Conservation (phyloP, 2,797 vertebrate genomes). For the Sciaenops ocellatus region DNA sequence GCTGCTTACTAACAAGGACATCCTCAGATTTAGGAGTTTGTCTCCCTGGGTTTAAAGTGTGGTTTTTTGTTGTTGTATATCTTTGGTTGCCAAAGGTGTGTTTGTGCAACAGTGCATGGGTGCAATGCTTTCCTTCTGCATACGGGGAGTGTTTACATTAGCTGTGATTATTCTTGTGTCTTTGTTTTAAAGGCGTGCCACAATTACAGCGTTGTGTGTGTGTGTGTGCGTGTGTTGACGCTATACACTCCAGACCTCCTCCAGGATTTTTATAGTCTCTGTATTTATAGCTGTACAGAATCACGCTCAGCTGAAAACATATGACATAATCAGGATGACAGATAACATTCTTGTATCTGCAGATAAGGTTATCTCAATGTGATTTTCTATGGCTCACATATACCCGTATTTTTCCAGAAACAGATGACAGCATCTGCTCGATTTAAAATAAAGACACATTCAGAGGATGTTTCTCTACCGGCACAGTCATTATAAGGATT, state of each 20-base stretch:
- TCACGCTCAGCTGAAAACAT: conserved; percentile 67
- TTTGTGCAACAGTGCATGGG: conserved; percentile 42
- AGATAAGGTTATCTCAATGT: conserved; percentile 75
- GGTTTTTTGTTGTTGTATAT: conserved; percentile 40
- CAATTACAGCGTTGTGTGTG: background rate
- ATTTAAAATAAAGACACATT: conserved; percentile 52
- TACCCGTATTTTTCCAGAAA: conserved; percentile 51
- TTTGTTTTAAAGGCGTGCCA: conserved; percentile 59
- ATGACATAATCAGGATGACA: conserved; percentile 80
- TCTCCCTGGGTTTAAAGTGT: conserved; percentile 62
- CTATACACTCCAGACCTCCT: conserved; percentile 52
- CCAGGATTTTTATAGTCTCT: conserved; percentile 64
- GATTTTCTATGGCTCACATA: conserved; percentile 57
- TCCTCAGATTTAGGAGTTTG: conserved; percentile 76
- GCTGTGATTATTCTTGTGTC: conserved; percentile 31
- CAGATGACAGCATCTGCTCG: conserved; percentile 30
- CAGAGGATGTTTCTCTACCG: conserved; percentile 20
- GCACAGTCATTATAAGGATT: conserved; percentile 16
- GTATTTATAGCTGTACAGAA: conserved; percentile 76
- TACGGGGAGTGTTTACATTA: conserved; percentile 19
- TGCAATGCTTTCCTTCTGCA: conserved; percentile 17
- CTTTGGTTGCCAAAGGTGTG: conserved; percentile 52
- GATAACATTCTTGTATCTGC: conserved; percentile 69
- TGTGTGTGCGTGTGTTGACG: conserved; percentile 18
- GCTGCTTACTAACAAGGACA: conserved; percentile 84